Evolutionary conservation across 2,797 vertebrate genomes (phyloP).

Genomic region (Centropyge bicolor): DNA sequence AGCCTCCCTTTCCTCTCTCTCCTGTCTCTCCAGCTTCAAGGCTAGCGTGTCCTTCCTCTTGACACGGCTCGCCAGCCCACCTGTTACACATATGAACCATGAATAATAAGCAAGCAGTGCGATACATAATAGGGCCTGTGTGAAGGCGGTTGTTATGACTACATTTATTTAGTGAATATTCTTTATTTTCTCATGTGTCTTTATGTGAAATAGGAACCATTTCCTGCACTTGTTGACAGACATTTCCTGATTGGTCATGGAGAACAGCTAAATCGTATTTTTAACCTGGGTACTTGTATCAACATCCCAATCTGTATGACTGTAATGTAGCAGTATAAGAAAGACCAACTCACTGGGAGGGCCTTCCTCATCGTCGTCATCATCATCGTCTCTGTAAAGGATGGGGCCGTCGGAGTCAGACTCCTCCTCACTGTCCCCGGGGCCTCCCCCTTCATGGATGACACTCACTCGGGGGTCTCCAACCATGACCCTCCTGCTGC

Average conservation of each 20-base stretch:
- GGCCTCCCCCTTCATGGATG: slow-evolving; percentile 82
- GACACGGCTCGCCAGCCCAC: slow-evolving; percentile 91
- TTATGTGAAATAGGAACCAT: neutral
- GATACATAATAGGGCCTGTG: too few species aligned
- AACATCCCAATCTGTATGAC: too few species aligned
- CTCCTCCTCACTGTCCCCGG: slow-evolving; percentile 86
- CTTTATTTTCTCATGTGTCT: too few species aligned
- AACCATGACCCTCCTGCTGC: slow-evolving; percentile 81
- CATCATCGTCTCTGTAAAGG: slow-evolving; percentile 89
- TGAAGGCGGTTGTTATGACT: too few species aligned
- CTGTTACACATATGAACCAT: slow-evolving; percentile 71
- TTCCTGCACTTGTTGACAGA: neutral
- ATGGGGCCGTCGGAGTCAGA: slow-evolving; percentile 94
- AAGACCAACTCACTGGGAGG: slow-evolving; percentile 74
- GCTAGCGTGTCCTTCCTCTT: slow-evolving; percentile 95
- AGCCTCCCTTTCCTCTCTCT: slow-evolving; percentile 59
- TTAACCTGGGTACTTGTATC: neutral
- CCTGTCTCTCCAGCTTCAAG: slow-evolving; percentile 88
- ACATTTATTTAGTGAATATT: too few species aligned
- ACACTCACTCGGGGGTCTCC: slow-evolving; percentile 85
- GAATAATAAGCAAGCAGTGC: neutral
- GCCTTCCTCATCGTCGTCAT: slow-evolving; percentile 80
- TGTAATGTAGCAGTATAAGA: neutral
- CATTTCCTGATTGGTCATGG: neutral
- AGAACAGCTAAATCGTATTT: neutral